These are phyloP conservation scores for Parazoanthus atlanticus DNA, from an alignment of 92 coral and sea anemone species.

Conservation along the genomic window DNA sequence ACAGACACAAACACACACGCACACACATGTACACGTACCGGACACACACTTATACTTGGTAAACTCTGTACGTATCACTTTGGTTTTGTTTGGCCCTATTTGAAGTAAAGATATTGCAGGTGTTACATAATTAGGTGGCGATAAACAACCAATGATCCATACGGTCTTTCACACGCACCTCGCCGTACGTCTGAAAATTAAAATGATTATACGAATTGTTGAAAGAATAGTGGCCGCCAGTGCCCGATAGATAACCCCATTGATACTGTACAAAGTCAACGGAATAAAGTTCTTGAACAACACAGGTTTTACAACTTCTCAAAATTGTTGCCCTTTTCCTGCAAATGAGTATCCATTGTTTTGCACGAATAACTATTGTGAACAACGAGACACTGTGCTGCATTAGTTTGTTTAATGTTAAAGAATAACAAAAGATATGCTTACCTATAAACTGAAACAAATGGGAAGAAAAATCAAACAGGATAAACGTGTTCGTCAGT, in stretches of 20 bases:
- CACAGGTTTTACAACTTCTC: neutral
- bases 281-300: neutral
- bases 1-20: neutral
- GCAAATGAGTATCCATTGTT: neutral
- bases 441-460: neutral
- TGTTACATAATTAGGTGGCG: neutral
- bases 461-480: neutral
- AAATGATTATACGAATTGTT: too few species aligned
- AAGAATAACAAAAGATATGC: neutral
- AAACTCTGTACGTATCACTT: neutral
- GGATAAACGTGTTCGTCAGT: neutral
- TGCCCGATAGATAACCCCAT: neutral
- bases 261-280: slow-evolving; percentile 6
- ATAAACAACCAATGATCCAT: neutral
- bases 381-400: neutral
- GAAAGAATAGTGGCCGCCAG: neutral
- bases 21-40: neutral
- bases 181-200: neutral
- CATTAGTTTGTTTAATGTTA: neutral
- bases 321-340: slow-evolving; percentile 1
- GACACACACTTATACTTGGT: neutral
- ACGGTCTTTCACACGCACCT: neutral
- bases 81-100: neutral
- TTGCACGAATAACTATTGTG: too few species aligned
- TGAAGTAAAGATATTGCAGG: neutral